Evolutionary conservation across 2,888 invertebrate genomes (phyloP), one percentile per base, ranked within the genome.

Genomic region (Calameuta idolon): DNA sequence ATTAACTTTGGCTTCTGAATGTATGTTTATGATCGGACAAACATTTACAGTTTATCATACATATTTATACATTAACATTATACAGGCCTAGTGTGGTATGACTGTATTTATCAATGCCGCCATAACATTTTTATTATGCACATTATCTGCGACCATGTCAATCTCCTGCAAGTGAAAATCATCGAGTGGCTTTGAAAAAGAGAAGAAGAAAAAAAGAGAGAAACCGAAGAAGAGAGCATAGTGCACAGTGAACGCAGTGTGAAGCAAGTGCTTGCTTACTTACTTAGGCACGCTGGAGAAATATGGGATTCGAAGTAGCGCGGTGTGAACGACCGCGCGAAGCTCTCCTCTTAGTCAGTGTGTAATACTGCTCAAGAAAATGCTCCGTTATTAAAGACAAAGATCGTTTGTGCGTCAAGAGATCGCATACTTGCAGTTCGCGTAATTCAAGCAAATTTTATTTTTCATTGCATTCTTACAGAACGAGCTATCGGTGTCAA

Each of bases 161-260:
- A 55, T 55, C 55, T 55, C 23, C 55, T 23, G 9, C 55, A 23
- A 55, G 55, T 34, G 34, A 35, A 69, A 69, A 76, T 37, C 73
- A 75, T 77, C 80, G 73, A 74, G 75, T 76, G 77, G 78, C 77
- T 79, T 74, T 71, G 71, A 76, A 76, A 80, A 75, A 73, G 76
- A 77, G 76, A 78, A 75, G 76, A 69, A 77, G 73, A 77, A 76
- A 74, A 74, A 12, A n/a, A 69, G 12, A 12, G 33, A 69, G 34
- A 74, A 73, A 69, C 40, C 73, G 69, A 75, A 71, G 73, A 74
- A 74, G 77, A 81, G 74, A 69, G 78, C 77, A 77, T 73, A 79
- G 31, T 23, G 31, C 68, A 40, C 40, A 23, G 37, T 71, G 74
- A 69, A 34, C 73, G 76, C 76, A 77, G 74, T 77, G 75, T 76